These are phyloP conservation scores for Oceanites oceanicus DNA, from an alignment of 2,113 vertebrate genomes.

Conservation along the genomic window DNA sequence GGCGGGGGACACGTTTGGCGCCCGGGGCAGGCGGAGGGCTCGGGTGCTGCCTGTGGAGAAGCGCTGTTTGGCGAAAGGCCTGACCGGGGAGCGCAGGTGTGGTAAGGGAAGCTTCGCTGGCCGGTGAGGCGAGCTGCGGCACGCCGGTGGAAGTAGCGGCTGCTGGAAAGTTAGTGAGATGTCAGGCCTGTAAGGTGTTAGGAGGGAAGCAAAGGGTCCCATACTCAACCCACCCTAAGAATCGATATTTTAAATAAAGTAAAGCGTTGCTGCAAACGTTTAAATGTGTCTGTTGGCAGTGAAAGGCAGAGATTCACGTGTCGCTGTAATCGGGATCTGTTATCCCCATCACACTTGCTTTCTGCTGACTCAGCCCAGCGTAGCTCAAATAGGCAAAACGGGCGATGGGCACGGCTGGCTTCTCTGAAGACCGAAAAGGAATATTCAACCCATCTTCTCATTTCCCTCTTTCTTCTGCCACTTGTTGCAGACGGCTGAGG, in stretches of 20 bases:
- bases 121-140: too few species aligned
- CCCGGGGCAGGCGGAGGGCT: too few species aligned
- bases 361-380: not conserved
- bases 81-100: rapidly evolving
- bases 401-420: not conserved
- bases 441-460: not conserved
- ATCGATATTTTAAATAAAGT: not conserved
- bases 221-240: too few species aligned
- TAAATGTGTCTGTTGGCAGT: not conserved
- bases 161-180: not conserved
- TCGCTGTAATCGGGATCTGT: not conserved
- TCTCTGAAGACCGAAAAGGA: too few species aligned
- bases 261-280: rapidly evolving
- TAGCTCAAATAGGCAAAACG: not conserved
- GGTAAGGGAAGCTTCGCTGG: not conserved
- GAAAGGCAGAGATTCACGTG: rapidly evolving
- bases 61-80: rapidly evolving
- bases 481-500: not conserved
- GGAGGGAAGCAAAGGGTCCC: not conserved
- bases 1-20: not conserved
- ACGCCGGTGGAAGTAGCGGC: rapidly evolving
- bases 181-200: not conserved
- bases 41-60: rapidly evolving
- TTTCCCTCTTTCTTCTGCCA: not conserved
- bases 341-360: not conserved